Base-by-base conservation (phyloP, 2,888 invertebrate genomes). In the Exocentrus adspersus region DNA sequence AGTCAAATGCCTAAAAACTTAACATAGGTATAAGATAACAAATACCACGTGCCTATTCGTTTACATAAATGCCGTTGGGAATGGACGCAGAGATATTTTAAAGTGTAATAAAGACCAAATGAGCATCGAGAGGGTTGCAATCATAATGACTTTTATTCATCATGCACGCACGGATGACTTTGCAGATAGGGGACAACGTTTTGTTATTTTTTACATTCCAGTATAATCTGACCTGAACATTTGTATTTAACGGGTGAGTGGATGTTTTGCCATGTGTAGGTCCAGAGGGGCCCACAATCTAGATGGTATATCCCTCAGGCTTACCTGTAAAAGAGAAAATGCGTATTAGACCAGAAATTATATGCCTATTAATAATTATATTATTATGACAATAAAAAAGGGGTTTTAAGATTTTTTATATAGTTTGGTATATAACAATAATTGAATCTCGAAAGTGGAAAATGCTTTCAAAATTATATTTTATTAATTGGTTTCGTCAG, bases 321-420 rank as follows among this genome's bases (percentile, higher is more conserved):
- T 48, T 48, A 48, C 48, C 48, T 48, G 48, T 5, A 48, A 48
- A 48, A 48, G 6, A 46, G 10, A 24, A 46, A 12, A 10, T 4
- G 7, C 17, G 16, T 17, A 37, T 37, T 37, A 37, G 37, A 37
- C n/a, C 3, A 37, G 14, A n/a, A 12, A n/a, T 37, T 37, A 37
- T 14, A 37, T 2, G 14, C 32, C 0, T n/a, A n/a, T n/a, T 37
- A n/a, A 37, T 12, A n/a, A n/a, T n/a, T n/a, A n/a, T n/a, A n/a
- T n/a, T n/a, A n/a, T n/a, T n/a, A n/a, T n/a, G n/a, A n/a, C n/a
- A n/a, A n/a, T n/a, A n/a, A n/a, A n/a, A n/a, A n/a, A n/a, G n/a
- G n/a, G n/a, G n/a, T n/a, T n/a, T n/a, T n/a, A n/a, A n/a, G n/a
- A n/a, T n/a, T n/a, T n/a, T n/a, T n/a, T n/a, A n/a, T n/a, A n/a